phyloP scores from a whole-genome alignment of 1,140 invertebrate genomes.

The Eupristina koningsbergeri region DNA sequence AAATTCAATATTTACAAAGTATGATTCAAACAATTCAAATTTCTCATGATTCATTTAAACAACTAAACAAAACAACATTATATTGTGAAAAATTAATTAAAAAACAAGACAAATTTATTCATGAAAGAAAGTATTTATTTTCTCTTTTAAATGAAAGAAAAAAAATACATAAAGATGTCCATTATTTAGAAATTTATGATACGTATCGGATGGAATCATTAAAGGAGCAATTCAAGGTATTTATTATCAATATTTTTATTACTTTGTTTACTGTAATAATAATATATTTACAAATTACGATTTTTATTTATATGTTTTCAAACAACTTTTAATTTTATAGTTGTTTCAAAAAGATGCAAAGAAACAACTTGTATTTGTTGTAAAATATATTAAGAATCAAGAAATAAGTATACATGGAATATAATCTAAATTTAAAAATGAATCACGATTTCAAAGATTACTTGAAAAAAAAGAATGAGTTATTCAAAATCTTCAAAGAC shows the following conservation, averaged over 20 bases:
- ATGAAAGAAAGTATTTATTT: conserved; percentile 74
- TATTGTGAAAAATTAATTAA: conserved; percentile 75
- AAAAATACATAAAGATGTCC: conserved; percentile 73
- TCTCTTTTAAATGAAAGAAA: conserved; percentile 70
- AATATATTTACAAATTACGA: conserved; percentile 25
- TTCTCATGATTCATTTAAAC: conserved; percentile 74
- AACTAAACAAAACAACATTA: conserved; percentile 74
- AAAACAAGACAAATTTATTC: conserved; percentile 74
- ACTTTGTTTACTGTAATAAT: not conserved
- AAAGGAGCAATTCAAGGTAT: conserved; percentile 74
- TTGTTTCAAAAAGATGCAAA: conserved; percentile 73
- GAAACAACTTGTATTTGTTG: conserved; percentile 73
- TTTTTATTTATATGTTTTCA: conserved; percentile 19
- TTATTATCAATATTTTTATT: conserved; percentile 36
- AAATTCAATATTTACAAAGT: conserved; percentile 71
- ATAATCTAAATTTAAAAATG: conserved; percentile 72
- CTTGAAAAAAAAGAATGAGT: conserved; percentile 71
- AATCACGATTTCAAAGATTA: conserved; percentile 71
- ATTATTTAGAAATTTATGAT: conserved; percentile 72
- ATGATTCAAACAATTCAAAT: conserved; percentile 70
- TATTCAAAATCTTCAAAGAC: conserved; percentile 68
- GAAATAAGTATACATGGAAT: conserved; percentile 70
- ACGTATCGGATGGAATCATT: conserved; percentile 72
- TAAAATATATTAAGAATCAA: conserved; percentile 74
- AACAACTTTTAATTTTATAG: conserved; percentile 60